These are phyloP conservation scores for Campaea margaritaria DNA, from an alignment of 2,888 invertebrate genomes.

Conservation along the genomic window DNA sequence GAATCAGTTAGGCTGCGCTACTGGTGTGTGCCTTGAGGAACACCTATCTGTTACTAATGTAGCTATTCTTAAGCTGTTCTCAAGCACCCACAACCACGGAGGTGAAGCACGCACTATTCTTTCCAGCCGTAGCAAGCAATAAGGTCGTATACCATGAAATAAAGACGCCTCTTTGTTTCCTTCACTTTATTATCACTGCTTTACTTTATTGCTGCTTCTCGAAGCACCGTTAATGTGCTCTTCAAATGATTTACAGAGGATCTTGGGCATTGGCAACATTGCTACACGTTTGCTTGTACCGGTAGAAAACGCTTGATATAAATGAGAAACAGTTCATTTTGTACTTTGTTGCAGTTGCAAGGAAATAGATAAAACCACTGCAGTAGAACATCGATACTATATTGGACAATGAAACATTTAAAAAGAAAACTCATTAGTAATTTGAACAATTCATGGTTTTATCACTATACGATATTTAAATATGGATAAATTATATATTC, in stretches of 20 bases:
- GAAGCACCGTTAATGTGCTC: constrained; percentile 16
- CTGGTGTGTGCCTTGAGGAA: too few relatives aligned
- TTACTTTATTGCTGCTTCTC: constrained; percentile 9
- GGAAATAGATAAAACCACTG: background rate
- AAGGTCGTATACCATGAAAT: background rate
- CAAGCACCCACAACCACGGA: background rate
- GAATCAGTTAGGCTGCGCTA: too few relatives aligned
- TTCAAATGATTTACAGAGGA: constrained; percentile 16
- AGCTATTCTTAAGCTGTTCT: too few relatives aligned
- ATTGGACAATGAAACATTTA: too few relatives aligned
- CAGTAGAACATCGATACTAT: too few relatives aligned
- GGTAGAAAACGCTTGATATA: constrained; percentile 16
- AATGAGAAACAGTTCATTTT: constrained; percentile 11
- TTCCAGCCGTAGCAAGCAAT: too few relatives aligned
- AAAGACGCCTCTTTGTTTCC: constrained; percentile 7
- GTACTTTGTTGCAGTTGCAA: constrained; percentile 15
- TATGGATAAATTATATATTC: too few relatives aligned
- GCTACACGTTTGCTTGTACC: constrained; percentile 13
- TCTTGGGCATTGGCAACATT: background rate
- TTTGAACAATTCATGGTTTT: too few relatives aligned
- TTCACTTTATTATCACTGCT: constrained; percentile 10
- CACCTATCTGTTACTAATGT: too few relatives aligned
- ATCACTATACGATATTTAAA: too few relatives aligned
- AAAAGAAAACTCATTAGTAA: too few relatives aligned
- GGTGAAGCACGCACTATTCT: background rate